phyloP scores from a whole-genome alignment of 2,113 vertebrate genomes.

The Gobiocypris rarus region DNA sequence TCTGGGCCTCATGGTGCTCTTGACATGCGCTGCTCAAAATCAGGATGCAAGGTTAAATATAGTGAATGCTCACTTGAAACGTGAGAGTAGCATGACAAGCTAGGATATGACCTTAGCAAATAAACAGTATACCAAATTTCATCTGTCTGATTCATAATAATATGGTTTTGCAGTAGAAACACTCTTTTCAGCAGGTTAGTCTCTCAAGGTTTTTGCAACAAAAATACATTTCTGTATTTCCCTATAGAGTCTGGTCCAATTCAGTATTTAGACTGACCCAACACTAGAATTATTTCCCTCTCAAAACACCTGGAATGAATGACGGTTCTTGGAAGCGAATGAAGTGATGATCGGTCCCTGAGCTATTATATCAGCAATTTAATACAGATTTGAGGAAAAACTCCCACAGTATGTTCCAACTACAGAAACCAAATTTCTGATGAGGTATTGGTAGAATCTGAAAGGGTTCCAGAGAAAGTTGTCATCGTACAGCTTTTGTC shows the following conservation, averaged over 20 bases:
- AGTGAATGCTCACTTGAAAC: not conserved
- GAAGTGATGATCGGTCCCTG: constrained; percentile 27
- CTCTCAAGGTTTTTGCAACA: not conserved
- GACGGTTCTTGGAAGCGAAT: not conserved
- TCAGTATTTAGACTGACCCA: not conserved
- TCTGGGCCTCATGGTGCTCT: constrained; percentile 20
- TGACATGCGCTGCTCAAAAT: constrained; percentile 15
- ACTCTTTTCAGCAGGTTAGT: not conserved
- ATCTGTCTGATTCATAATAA: not conserved
- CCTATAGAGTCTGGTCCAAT: not conserved
- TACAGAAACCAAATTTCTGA: constrained; percentile 4
- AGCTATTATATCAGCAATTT: constrained; percentile 28
- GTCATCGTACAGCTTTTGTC: not conserved
- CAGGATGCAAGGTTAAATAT: constrained; percentile 33
- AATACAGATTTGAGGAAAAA: constrained; percentile 20
- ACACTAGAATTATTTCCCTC: not conserved
- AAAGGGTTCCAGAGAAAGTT: not conserved
- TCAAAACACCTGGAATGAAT: constrained; percentile 21
- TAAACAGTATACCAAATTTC: not conserved
- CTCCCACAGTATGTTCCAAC: not conserved
- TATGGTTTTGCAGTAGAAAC: not conserved
- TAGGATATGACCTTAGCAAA: not conserved
- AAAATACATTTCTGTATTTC: not conserved
- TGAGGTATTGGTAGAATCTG: constrained; percentile 3
- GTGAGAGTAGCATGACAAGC: constrained; percentile 16